Evolutionary conservation across 2,888 invertebrate species (phyloP).

Genomic region (Colostygia pectinataria): DNA sequence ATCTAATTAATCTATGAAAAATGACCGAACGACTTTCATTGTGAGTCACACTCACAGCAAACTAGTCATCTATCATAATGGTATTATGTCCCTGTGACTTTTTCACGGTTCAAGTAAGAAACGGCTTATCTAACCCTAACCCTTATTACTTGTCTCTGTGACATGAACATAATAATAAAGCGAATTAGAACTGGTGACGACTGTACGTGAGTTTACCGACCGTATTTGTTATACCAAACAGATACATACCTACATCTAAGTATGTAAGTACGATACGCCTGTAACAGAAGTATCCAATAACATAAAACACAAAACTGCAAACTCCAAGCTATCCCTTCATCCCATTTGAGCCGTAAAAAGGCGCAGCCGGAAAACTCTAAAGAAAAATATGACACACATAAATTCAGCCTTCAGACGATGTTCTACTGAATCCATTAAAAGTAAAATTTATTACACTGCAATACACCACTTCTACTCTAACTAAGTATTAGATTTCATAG

Average conservation of each 20-base stretch:
- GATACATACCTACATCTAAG: slow-evolving; percentile 21
- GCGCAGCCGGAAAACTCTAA: slow-evolving; percentile 60
- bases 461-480: slow-evolving; percentile 26
- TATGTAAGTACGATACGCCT: slow-evolving; percentile 2
- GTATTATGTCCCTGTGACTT: slow-evolving; percentile 46
- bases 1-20: neutral
- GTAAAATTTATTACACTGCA: slow-evolving; percentile 47
- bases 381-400: slow-evolving; percentile 72
- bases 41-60: slow-evolving; percentile 49
- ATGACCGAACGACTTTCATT: slow-evolving; percentile 31
- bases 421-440: slow-evolving; percentile 62
- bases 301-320: slow-evolving; percentile 64
- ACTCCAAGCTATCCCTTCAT: slow-evolving; percentile 56
- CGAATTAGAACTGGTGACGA: too few relatives aligned
- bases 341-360: slow-evolving; percentile 64
- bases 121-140: too few relatives aligned
- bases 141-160: slow-evolving; percentile 3
- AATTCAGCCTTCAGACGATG: slow-evolving; percentile 66
- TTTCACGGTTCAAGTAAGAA: slow-evolving; percentile 15
- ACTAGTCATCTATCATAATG: slow-evolving; percentile 55
- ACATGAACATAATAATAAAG: neutral
- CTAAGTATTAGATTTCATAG: slow-evolving; percentile 5
- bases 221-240: slow-evolving; percentile 4
- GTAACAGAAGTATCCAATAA: slow-evolving; percentile 47
- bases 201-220: neutral